Evolutionary conservation across 2,113 vertebrate genomes (phyloP).

Genomic region (Xerus inauris): DNA sequence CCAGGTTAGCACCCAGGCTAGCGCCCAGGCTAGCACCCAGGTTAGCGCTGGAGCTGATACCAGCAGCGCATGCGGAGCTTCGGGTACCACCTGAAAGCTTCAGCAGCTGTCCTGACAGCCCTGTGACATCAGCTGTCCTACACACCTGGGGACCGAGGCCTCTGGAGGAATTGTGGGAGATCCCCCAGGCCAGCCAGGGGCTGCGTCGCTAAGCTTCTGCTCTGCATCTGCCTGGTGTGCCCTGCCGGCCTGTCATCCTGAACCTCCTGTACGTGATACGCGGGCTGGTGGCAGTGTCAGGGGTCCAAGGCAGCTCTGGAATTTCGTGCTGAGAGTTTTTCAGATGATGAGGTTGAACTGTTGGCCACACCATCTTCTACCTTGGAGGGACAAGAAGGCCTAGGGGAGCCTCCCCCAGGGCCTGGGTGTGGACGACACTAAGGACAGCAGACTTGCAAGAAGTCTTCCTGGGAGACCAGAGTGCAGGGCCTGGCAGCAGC

Average conservation of each 20-base stretch:
- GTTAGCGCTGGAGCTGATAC: no score
- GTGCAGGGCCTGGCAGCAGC: background rate
- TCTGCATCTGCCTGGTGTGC: rapidly evolving
- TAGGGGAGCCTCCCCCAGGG: background rate
- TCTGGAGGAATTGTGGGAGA: no score
- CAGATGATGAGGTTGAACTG: background rate
- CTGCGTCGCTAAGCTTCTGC: background rate
- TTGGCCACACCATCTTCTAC: background rate
- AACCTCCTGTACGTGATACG: rapidly evolving
- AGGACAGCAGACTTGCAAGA: rapidly evolving
- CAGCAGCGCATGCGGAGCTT: rapidly evolving
- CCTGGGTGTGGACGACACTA: rapidly evolving
- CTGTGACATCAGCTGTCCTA: rapidly evolving
- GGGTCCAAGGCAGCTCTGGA: no score
- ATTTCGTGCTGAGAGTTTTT: background rate
- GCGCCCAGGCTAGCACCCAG: background rate
- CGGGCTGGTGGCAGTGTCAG: rapidly evolving
- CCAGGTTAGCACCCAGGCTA: background rate
- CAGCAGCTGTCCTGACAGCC: rapidly evolving
- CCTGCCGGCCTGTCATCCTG: rapidly evolving
- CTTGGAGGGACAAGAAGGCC: rapidly evolving
- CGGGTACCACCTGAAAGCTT: rapidly evolving
- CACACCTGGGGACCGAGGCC: background rate
- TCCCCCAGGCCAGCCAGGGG: no score
- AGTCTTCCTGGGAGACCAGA: rapidly evolving